Base-by-base conservation (phyloP, 1,140 invertebrate genomes). In the Ostrea edulis region DNA sequence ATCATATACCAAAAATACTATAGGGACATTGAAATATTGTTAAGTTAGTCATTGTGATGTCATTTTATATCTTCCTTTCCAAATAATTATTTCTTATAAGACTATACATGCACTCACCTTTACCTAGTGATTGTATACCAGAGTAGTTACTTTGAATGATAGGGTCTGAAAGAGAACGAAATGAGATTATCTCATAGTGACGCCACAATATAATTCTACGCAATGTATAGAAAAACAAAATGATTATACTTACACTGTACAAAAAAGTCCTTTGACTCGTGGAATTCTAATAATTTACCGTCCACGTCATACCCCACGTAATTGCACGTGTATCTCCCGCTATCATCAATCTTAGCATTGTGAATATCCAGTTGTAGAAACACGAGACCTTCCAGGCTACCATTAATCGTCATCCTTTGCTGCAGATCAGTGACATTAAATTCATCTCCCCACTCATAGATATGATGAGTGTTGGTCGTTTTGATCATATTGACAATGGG, bases 241-340 rank as follows among this genome's bases (percentile, higher is more conserved):
- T 14, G 29, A 35, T 25, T 77, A 3, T 77, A 77, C 68, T 25
- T 77, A 77, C 68, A 77, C 22, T 77, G 68, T 29, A 77, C 68
- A 77, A 77, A 77, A 25, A 77, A 77, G 29, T 77, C 68, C 12
- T 29, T 25, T 0, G 68, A 77, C 14, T 77, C 68, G 68, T 77
- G 68, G 29, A 77, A 77, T 35, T 77, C 68, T 14, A 77, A 25
- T 12, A 77, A 29, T 1, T 25, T 25, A 11, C 29, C 29, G 12
- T 77, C 9, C 12, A 9, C 25, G 12, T 77, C 68, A 22, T 29
- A 29, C 3, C 68, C 68, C 35, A 22, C 68, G 14, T 77, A 77
- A 77, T 77, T 77, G 29, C 68, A 77, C 68, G 68, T 77, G 29
- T 77, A 77, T 35, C 68, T 77, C 29, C 68, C 68, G 14, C 68